Conservation (phyloP, 2,888 invertebrate genomes). For the Actias luna region DNA sequence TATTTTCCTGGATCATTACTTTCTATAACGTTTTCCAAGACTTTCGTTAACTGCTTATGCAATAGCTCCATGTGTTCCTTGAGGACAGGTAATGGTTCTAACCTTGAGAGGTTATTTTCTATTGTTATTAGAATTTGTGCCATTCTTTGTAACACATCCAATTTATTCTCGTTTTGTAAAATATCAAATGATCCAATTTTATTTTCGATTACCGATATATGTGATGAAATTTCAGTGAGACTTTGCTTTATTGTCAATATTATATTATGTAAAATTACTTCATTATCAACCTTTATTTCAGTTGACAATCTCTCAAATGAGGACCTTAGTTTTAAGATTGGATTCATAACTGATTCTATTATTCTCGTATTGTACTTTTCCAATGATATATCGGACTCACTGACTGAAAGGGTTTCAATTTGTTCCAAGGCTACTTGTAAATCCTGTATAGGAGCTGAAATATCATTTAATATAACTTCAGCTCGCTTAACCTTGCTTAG, state of each 20-base stretch:
- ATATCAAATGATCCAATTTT: conserved; percentile 64
- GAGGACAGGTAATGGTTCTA: conserved; percentile 51
- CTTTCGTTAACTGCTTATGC: conserved; percentile 78
- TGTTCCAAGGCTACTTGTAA: conserved; percentile 72
- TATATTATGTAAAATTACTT: conserved; percentile 51
- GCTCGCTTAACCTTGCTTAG: conserved; percentile 48
- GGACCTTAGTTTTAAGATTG: conserved; percentile 83
- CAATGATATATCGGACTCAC: conserved; percentile 66
- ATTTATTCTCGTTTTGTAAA: conserved; percentile 68
- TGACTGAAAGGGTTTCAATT: conserved; percentile 76
- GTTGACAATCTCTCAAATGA: conserved; percentile 76
- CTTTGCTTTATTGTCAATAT: conserved; percentile 58
- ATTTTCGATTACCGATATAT: conserved; percentile 53
- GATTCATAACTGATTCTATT: conserved; percentile 84
- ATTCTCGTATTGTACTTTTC: conserved; percentile 81
- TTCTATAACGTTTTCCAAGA: conserved; percentile 81
- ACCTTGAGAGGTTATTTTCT: conserved; percentile 62
- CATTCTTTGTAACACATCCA: conserved; percentile 70
- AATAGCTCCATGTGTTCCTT: conserved; percentile 57
- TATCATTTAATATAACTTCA: conserved; percentile 66
- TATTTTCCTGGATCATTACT: conserved; percentile 69
- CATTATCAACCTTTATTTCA: conserved; percentile 49
- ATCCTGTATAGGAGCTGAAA: conserved; percentile 75
- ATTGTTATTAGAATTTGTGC: conserved; percentile 69
- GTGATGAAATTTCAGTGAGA: conserved; percentile 56